phyloP scores from a whole-genome alignment of 2,888 invertebrate genomes.

The Drosophila paucipuncta region DNA sequence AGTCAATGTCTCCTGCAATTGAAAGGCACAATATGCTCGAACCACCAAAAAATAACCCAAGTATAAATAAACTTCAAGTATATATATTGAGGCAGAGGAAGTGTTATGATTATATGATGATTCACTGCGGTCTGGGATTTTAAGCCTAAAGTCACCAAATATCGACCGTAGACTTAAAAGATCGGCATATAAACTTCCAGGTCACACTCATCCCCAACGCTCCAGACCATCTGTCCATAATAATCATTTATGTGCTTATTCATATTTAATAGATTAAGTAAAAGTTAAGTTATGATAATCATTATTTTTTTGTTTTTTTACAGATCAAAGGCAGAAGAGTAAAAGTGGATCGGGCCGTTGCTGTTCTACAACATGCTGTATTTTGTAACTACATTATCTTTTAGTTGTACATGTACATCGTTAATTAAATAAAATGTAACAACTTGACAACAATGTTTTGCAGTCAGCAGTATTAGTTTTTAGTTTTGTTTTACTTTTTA shows the following conservation, averaged over 20 bases:
- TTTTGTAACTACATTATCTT: slow-evolving; percentile 90
- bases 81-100: background rate
- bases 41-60: too few species aligned
- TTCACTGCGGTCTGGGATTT: too few species aligned
- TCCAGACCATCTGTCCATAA: too few species aligned
- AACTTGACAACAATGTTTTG: slow-evolving; percentile 2
- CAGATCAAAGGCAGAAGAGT: slow-evolving; percentile 98
- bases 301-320: background rate
- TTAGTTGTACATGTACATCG: slow-evolving; percentile 25
- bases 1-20: too few species aligned
- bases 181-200: too few species aligned
- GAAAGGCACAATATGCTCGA: too few species aligned
- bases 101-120: too few species aligned
- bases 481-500: background rate
- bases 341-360: slow-evolving; percentile 98
- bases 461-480: slow-evolving; percentile 1
- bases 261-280: background rate
- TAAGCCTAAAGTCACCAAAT: too few species aligned
- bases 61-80: background rate
- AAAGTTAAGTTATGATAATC: background rate
- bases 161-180: too few species aligned
- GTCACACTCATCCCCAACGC: too few species aligned
- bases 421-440: slow-evolving; percentile 32
- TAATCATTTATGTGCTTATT: background rate
- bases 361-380: slow-evolving; percentile 96